phyloP scores from a whole-genome alignment of 2,797 vertebrate genomes.

The Lacerta agilis region DNA sequence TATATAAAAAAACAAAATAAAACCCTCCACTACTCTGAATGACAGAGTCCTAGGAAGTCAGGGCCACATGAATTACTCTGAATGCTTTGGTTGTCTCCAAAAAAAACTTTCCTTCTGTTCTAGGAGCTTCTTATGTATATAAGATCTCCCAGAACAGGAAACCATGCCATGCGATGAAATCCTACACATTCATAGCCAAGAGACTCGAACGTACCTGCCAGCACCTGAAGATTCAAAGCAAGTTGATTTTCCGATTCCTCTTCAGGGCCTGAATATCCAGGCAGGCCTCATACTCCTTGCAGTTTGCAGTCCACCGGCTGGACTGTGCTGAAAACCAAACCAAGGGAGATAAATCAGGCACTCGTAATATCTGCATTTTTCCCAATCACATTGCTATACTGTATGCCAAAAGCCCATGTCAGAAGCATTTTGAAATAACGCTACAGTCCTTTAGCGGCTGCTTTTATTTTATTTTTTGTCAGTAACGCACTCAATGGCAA shows the following conservation, averaged over 20 bases:
- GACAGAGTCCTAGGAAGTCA: background rate
- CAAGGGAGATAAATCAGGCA: background rate
- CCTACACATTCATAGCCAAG: background rate
- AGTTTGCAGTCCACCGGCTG: background rate
- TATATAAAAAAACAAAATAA: too few relatives aligned
- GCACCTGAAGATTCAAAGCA: slow-evolving; percentile 1
- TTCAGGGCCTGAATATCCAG: background rate
- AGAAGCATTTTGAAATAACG: background rate
- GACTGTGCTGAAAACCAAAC: background rate
- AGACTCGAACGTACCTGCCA: background rate
- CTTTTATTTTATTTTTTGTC: background rate
- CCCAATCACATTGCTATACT: background rate
- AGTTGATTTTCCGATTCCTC: background rate
- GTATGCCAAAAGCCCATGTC: background rate
- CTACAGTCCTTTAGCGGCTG: background rate
- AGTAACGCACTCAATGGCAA: background rate
- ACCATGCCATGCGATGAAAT: background rate
- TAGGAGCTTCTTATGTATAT: background rate
- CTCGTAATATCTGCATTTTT: background rate
- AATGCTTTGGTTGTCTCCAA: background rate
- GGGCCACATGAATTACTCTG: background rate
- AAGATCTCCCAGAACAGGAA: background rate
- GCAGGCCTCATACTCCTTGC: background rate
- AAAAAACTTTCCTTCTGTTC: background rate
- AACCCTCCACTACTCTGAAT: background rate